Evolutionary conservation across 2,888 invertebrate species (phyloP).

Genomic region (Miltochrista miniata): DNA sequence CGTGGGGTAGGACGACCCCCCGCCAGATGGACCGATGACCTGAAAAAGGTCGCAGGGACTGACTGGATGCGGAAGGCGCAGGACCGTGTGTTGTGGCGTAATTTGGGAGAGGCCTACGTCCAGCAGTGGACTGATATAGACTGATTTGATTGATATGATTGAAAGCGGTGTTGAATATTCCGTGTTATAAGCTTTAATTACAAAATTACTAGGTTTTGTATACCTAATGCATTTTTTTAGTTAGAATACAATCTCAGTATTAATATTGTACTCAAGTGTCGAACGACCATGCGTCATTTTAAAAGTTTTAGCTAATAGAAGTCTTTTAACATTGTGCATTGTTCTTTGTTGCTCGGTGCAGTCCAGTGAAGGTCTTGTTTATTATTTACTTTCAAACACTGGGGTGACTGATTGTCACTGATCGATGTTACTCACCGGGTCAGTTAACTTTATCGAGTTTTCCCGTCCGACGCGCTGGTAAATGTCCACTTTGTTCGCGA

Average conservation of each 20-base stretch:
- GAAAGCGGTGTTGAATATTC: too few relatives aligned
- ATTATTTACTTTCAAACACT: conserved; percentile 48
- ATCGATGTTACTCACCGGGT: conserved; percentile 57
- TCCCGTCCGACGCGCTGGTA: conserved; percentile 33
- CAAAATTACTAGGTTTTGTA: not conserved
- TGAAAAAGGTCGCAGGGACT: too few relatives aligned
- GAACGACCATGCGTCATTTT: not conserved
- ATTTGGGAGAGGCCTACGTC: too few relatives aligned
- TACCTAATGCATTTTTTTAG: not conserved
- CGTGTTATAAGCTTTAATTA: not conserved
- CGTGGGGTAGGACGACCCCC: too few relatives aligned
- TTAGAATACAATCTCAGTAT: not conserved
- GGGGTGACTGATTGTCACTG: conserved; percentile 57
- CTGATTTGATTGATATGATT: too few relatives aligned
- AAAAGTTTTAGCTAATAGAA: not conserved
- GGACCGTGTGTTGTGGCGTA: too few relatives aligned
- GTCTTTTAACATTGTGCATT: conserved; percentile 21
- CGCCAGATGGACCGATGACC: too few relatives aligned
- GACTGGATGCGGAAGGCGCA: too few relatives aligned
- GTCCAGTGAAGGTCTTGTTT: conserved; percentile 45
- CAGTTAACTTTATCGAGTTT: conserved; percentile 61
- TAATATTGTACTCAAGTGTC: not conserved
- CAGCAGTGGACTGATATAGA: too few relatives aligned
- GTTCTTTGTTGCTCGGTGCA: conserved; percentile 35
- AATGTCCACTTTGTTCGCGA: conserved; percentile 21